Percentiles rank a stretch among this genome's conserved stretches.
Evolutionary conservation across 2,797 vertebrate genomes (phyloP).

Genomic region (Hafferia zeledoni): DNA sequence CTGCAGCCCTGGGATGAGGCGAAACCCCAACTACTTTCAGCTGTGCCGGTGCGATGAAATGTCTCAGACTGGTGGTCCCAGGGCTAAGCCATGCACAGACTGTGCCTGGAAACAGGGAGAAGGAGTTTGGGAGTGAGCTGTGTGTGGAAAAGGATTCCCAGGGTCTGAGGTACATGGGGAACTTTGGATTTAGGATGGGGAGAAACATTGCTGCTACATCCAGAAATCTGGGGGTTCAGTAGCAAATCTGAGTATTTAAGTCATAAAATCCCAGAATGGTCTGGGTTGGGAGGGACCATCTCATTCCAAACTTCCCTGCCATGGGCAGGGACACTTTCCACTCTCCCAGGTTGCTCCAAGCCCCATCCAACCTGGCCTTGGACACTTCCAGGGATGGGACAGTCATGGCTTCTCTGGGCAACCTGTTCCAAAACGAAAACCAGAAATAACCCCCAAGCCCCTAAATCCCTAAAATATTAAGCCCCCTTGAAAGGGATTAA

Average conservation of each 20-base stretch:
- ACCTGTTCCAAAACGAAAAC: neutral
- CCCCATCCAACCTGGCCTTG: fast-evolving
- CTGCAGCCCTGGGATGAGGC: neutral
- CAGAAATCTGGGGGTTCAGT: neutral
- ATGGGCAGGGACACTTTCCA: neutral
- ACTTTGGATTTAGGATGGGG: neutral
- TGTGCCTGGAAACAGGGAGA: constrained; percentile 29
- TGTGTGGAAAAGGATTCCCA: neutral
- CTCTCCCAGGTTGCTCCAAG: neutral
- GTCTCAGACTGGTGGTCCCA: constrained; percentile 45
- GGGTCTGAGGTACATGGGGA: neutral
- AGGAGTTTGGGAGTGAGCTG: constrained; percentile 15
- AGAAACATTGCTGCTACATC: neutral
- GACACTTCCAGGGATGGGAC: neutral
- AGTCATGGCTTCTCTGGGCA: neutral
- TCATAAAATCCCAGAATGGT: neutral
- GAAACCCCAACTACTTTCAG: constrained; percentile 61
- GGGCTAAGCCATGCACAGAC: constrained; percentile 17
- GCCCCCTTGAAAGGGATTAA: neutral
- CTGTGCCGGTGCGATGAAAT: constrained; percentile 67
- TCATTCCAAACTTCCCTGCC: neutral
- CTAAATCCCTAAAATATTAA: neutral
- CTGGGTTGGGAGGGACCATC: neutral
- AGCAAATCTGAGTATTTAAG: neutral
- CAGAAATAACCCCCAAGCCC: fast-evolving